phyloP scores from a whole-genome alignment of 35 echinoderm and acorn worm species.

The Diadema setosum region DNA sequence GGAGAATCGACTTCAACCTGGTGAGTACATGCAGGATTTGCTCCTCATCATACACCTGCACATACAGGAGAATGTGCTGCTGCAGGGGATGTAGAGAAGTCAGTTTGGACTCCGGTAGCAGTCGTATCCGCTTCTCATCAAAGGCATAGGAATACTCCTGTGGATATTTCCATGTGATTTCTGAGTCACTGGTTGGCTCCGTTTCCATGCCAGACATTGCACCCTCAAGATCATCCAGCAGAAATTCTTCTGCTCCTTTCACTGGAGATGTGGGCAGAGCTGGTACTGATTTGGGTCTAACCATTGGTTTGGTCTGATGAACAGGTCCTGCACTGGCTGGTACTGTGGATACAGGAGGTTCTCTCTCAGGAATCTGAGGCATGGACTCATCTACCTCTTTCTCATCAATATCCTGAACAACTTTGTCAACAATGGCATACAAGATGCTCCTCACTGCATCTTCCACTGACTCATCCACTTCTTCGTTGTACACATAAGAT shows the following conservation, averaged over 20 bases:
- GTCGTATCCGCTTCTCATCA: conserved; percentile 19
- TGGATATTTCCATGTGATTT: conserved; percentile 9
- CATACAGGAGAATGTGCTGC: conserved; percentile 93
- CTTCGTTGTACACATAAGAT: conserved; percentile 95
- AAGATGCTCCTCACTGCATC: conserved; percentile 82
- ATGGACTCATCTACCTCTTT: neutral
- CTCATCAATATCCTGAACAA: conserved; percentile 66
- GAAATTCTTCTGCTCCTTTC: conserved; percentile 53
- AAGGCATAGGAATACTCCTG: neutral
- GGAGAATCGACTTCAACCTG: conserved; percentile 61
- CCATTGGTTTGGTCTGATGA: neutral
- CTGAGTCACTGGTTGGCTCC: conserved; percentile 28
- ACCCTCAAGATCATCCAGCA: conserved; percentile 83
- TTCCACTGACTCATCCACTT: conserved; percentile 75
- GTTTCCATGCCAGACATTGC: conserved; percentile 83
- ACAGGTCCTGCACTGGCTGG: neutral
- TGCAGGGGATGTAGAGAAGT: conserved; percentile 74
- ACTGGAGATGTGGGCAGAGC: neutral
- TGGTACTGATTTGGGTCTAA: neutral
- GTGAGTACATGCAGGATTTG: conserved; percentile 85
- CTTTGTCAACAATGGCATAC: conserved; percentile 60
- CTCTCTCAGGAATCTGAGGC: neutral
- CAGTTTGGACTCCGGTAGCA: conserved; percentile 62
- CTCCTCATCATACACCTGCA: conserved; percentile 89
- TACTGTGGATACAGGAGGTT: neutral